Evolutionary conservation across 2,888 invertebrate genomes (phyloP).

Genomic region (Heteromurus nitidus): DNA sequence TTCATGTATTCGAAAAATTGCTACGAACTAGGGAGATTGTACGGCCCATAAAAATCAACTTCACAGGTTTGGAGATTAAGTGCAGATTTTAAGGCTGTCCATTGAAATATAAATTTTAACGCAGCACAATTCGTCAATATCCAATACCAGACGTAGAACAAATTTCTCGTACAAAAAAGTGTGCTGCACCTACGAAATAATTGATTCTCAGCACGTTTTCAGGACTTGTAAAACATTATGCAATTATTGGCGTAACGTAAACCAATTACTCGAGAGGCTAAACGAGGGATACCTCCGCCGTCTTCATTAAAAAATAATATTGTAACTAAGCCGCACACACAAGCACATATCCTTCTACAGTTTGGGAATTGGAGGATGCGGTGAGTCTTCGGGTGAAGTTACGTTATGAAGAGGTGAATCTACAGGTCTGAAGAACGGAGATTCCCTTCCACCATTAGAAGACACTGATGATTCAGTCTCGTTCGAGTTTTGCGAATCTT

Average conservation of each 20-base stretch:
- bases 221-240: neutral
- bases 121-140: neutral
- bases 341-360: constrained; percentile 39
- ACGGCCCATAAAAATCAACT: neutral
- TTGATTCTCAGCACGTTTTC: neutral
- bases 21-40: neutral
- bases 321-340: neutral
- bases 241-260: neutral
- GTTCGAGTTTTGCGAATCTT: constrained; percentile 73
- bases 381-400: constrained; percentile 70
- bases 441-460: constrained; percentile 70
- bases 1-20: neutral
- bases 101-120: neutral
- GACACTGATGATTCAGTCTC: constrained; percentile 73
- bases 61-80: neutral
- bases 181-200: too few species aligned
- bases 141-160: neutral
- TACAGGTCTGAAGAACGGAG: constrained; percentile 72
- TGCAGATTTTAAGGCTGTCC: neutral
- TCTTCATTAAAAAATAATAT: neutral
- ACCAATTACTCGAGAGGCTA: too few species aligned
- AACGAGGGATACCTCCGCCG: too few species aligned
- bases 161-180: too few species aligned
- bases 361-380: constrained; percentile 70
- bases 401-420: constrained; percentile 69